Evolutionary conservation across 2,888 invertebrate species (phyloP), one percentile per base, ranked within the genome.

Genomic region (Agonum fuliginosum): DNA sequence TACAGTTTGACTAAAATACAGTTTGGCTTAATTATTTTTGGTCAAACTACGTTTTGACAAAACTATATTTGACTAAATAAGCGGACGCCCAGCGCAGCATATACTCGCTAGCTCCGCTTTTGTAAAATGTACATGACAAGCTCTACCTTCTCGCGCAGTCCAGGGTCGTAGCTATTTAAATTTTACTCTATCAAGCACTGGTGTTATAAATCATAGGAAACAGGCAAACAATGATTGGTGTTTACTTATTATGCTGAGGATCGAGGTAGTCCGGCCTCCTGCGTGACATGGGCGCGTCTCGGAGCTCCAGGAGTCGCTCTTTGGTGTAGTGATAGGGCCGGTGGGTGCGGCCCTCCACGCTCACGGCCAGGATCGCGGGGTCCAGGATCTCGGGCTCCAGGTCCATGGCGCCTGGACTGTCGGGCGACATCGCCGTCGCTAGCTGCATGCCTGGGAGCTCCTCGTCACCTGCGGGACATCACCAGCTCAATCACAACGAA

Each of bases 241-340:
- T 88, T 83, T 85, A 91, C 91, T 89, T 90, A 83, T 89, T 89
- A 83, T 88, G 89, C 70, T 88, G 88, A 80, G 87, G 85, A 82
- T 91, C 89, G 80, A 92, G 86, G 86, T 92, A 93, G 81, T 91
- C 91, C n/a, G 96, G 94, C 83, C 93, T 91, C 79, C 88, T 89
- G 84, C 91, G 91, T 58, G 95, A 92, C 80, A 91, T 88, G 78
- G 93, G 92, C 81, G 91, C 91, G 84, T 91, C 90, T 77, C 93
- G 91, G 81, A 96, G 89, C 51, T 91, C 90, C 86, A 95, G 87
- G 81, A 97, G 89, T 84, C 94, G 90, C 69, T 94, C 93, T 86
- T 93, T 88, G 24, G 91, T 90, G 87, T 92, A 92, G 72, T 88
- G 89, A 81, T 89, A 88, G 84, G 87, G 86, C 19, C 80, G 43